Conservation (phyloP, 2,888 invertebrate species). For the Xestobium rufovillosum region DNA sequence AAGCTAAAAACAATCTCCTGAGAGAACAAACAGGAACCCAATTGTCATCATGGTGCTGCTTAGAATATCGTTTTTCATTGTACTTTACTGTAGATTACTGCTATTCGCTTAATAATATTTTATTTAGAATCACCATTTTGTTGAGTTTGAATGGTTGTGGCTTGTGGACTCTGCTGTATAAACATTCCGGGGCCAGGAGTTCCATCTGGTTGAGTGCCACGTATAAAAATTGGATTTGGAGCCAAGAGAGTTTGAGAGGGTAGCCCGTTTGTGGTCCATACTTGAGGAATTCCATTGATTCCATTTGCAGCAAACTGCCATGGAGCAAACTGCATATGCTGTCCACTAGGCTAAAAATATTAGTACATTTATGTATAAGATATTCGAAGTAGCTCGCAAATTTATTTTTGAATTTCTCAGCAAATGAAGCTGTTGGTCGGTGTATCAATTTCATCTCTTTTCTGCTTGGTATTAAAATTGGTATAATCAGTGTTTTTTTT, state of each 20-base stretch:
- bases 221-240: slow-evolving; percentile 75
- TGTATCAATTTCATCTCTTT: no score
- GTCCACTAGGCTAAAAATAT: slow-evolving; percentile 50
- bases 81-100: no score
- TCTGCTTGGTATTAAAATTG: no score
- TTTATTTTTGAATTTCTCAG: no score
- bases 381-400: no score
- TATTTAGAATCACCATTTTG: slow-evolving; percentile 66
- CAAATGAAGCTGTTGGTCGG: no score
- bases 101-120: no score
- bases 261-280: slow-evolving; percentile 66
- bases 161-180: slow-evolving; percentile 70
- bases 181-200: slow-evolving; percentile 65
- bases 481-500: no score
- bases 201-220: slow-evolving; percentile 70
- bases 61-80: no score
- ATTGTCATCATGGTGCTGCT: no score
- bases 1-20: no score
- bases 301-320: slow-evolving; percentile 63
- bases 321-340: slow-evolving; percentile 69
- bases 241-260: slow-evolving; percentile 63
- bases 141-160: slow-evolving; percentile 54
- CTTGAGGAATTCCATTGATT: slow-evolving; percentile 62
- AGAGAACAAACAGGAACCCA: no score
- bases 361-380: slow-evolving; percentile 10